Percentiles rank a stretch among this genome's conserved stretches.
phyloP scores from a whole-genome alignment of 2,113 vertebrate genomes.

The Chlorodrepanis virens region DNA sequence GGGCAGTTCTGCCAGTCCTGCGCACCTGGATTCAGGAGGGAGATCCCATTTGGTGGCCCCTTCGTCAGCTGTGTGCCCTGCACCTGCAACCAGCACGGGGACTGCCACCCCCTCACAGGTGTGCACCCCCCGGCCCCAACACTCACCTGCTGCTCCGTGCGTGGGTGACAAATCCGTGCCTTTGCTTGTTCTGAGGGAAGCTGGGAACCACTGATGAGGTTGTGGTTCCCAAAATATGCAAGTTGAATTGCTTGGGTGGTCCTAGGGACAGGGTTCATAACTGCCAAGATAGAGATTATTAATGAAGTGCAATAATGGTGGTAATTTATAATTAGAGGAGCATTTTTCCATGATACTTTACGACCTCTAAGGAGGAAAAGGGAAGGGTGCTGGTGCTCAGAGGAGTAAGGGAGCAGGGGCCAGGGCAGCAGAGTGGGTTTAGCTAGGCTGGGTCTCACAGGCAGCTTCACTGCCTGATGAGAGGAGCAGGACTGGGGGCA shows the following conservation, averaged over 20 bases:
- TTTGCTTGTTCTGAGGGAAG: not conserved
- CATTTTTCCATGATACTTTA: not conserved
- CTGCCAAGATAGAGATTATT: not conserved
- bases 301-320: not conserved
- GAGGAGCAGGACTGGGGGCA: not conserved
- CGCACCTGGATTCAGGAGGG: conserved; percentile 79
- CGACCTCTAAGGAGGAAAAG: not conserved
- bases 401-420: no score
- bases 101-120: conserved; percentile 87
- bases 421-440: not conserved
- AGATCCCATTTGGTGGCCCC: conserved; percentile 64
- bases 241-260: not conserved
- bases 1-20: conserved; percentile 90
- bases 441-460: not conserved
- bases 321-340: not conserved
- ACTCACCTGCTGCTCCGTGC: fast-evolving
- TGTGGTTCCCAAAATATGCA: not conserved
- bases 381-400: not conserved
- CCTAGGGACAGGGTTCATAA: not conserved
- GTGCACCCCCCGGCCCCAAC: fast-evolving
- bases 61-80: conserved; percentile 83
- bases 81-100: conserved; percentile 86
- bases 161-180: not conserved
- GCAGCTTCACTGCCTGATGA: fast-evolving
- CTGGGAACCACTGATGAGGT: not conserved